Evolutionary conservation across 2,888 invertebrate species (phyloP).

Genomic region (Linnaemya vulpina): DNA sequence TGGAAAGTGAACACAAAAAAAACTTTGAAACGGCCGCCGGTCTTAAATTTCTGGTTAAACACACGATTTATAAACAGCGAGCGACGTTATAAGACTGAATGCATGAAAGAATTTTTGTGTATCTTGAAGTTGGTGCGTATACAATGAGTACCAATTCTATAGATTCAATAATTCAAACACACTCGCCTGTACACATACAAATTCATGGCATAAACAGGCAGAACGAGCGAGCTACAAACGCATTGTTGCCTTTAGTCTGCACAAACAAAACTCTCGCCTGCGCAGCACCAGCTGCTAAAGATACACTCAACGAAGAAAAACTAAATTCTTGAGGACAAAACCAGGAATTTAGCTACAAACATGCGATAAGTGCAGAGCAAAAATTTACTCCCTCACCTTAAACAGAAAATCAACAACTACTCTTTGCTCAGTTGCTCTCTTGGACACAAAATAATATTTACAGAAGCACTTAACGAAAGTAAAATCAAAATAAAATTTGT

Average conservation of each 20-base stretch:
- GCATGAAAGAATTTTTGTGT: conserved; percentile 75
- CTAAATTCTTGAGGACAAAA: conserved; percentile 22
- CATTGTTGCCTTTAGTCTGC: conserved; percentile 67
- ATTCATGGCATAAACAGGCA: conserved; percentile 7
- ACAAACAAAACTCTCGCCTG: conserved; percentile 66
- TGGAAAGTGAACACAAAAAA: conserved; percentile 69
- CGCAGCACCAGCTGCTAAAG: conserved; percentile 41
- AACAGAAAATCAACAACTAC: neutral
- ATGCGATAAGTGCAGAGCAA: neutral
- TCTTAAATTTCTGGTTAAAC: conserved; percentile 54
- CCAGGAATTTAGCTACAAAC: conserved; percentile 40
- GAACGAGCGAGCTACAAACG: conserved; percentile 26
- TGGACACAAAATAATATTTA: neutral
- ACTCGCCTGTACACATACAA: conserved; percentile 14
- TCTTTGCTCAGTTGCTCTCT: neutral
- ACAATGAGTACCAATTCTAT: conserved; percentile 64
- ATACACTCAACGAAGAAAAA: conserved; percentile 52
- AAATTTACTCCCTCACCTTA: conserved; percentile 42
- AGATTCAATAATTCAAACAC: conserved; percentile 49
- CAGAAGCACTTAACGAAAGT: conserved; percentile 58
- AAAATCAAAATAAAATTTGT: conserved; percentile 39
- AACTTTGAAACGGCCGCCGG: conserved; percentile 69
- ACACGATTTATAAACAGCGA: conserved; percentile 76
- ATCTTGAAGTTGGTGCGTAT: conserved; percentile 73
- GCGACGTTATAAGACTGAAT: conserved; percentile 79